Conservation (phyloP, 2,888 invertebrate species). For the Nomada flava region DNA sequence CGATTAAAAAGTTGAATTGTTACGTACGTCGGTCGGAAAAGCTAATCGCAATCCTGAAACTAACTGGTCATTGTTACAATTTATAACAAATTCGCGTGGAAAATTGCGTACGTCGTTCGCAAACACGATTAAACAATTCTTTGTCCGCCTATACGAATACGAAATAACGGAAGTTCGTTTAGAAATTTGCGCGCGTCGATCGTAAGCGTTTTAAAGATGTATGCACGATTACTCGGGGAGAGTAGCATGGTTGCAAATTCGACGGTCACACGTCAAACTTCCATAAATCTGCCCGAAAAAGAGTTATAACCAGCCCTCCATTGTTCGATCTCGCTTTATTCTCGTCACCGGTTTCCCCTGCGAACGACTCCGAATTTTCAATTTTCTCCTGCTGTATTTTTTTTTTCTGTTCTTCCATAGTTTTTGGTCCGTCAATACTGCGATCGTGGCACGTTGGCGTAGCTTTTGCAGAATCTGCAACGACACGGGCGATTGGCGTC, state of each 20-base stretch:
- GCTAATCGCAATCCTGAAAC: slow-evolving; percentile 13
- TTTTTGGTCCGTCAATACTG: slow-evolving; percentile 41
- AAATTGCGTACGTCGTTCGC: background rate
- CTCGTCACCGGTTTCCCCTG: slow-evolving; percentile 51
- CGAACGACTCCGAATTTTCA: slow-evolving; percentile 54
- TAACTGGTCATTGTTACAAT: slow-evolving; percentile 22
- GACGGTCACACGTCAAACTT: slow-evolving; percentile 46
- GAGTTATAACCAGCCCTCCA: slow-evolving; percentile 49
- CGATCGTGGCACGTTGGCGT: slow-evolving; percentile 32
- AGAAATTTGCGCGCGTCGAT: background rate
- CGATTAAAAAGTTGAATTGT: slow-evolving; percentile 28
- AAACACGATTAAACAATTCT: slow-evolving; percentile 4
- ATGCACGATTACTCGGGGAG: background rate
- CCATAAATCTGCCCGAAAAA: slow-evolving; percentile 45
- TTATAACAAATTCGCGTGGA: slow-evolving; percentile 24
- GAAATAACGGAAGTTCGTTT: background rate
- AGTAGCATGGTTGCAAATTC: slow-evolving; percentile 13
- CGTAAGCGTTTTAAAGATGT: background rate
- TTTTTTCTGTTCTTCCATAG: background rate
- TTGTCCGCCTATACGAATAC: background rate
- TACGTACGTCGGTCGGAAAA: background rate
- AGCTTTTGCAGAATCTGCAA: slow-evolving; percentile 46
- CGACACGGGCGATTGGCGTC: slow-evolving; percentile 30
- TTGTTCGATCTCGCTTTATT: slow-evolving; percentile 51
- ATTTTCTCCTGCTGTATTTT: slow-evolving; percentile 44